phyloP scores from a whole-genome alignment of 2,888 invertebrate species.

The Tinea pellionella region DNA sequence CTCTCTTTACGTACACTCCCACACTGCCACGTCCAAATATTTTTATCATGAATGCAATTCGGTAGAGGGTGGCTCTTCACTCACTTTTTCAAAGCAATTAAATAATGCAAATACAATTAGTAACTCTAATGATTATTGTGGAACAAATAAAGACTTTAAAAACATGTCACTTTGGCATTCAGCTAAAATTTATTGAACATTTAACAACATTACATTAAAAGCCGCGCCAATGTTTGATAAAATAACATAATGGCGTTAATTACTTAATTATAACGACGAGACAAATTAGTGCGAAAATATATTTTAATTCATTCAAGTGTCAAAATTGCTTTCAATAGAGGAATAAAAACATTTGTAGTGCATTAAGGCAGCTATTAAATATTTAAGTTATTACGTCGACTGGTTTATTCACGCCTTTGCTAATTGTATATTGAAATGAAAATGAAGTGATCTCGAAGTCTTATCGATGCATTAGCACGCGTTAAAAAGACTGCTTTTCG shows the following conservation, averaged over 20 bases:
- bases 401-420: constrained; percentile 18
- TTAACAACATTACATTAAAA: neutral
- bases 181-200: neutral
- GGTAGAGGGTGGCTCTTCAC: too few species aligned
- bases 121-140: neutral
- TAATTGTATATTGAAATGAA: constrained; percentile 21
- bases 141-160: neutral
- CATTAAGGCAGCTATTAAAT: constrained; percentile 18
- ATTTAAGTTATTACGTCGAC: constrained; percentile 16
- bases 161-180: neutral
- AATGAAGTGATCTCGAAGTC: constrained; percentile 18
- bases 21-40: too few species aligned
- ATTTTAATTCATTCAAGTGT: neutral
- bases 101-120: too few species aligned
- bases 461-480: constrained; percentile 22
- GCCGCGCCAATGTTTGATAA: neutral
- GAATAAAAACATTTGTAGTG: constrained; percentile 10
- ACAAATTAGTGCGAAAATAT: constrained; percentile 1
- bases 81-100: too few species aligned
- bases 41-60: too few species aligned
- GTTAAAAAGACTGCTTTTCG: constrained; percentile 11
- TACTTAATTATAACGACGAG: neutral
- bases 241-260: neutral
- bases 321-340: neutral
- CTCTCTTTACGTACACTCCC: too few species aligned